These are phyloP conservation scores for Centruroides vittatus DNA, from an alignment of 1,140 invertebrate species.

Conservation along the genomic window DNA sequence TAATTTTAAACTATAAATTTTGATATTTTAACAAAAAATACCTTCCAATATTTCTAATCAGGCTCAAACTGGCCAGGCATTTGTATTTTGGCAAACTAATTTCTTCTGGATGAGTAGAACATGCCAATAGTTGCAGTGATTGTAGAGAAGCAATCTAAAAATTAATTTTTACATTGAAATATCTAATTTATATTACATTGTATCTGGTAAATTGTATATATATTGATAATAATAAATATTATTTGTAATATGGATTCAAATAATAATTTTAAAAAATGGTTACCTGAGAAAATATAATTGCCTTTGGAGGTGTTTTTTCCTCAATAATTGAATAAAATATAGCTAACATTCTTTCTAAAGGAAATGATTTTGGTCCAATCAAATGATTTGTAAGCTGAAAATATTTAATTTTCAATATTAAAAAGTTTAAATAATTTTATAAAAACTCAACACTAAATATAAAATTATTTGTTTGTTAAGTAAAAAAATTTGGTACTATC, in stretches of 20 bases:
- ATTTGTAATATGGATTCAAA: too few relatives aligned
- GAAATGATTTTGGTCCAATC: constrained; percentile 63
- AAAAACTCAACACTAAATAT: too few relatives aligned
- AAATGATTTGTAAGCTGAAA: constrained; percentile 22
- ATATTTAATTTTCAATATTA: too few relatives aligned
- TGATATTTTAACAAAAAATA: background rate
- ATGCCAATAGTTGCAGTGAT: background rate
- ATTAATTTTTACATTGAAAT: too few relatives aligned
- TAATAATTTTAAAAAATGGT: too few relatives aligned
- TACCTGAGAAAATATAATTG: constrained; percentile 40
- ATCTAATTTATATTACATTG: too few relatives aligned
- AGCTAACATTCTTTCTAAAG: constrained; percentile 64
- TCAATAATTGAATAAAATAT: constrained; percentile 85
- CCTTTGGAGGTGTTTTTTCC: constrained; percentile 65
- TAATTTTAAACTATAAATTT: too few relatives aligned
- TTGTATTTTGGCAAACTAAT: constrained; percentile 11
- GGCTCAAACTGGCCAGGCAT: constrained; percentile 6
- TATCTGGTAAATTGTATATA: too few relatives aligned
- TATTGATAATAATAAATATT: too few relatives aligned
- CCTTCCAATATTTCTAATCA: constrained; percentile 6
- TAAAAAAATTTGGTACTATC: too few relatives aligned
- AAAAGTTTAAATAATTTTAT: too few relatives aligned
- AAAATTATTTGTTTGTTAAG: too few relatives aligned
- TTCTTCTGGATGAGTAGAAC: constrained; percentile 1
- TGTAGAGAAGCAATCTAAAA: constrained; percentile 3